phyloP scores from a whole-genome alignment of 1,140 invertebrate species.

The Cyrtorhinus lividipennis region DNA sequence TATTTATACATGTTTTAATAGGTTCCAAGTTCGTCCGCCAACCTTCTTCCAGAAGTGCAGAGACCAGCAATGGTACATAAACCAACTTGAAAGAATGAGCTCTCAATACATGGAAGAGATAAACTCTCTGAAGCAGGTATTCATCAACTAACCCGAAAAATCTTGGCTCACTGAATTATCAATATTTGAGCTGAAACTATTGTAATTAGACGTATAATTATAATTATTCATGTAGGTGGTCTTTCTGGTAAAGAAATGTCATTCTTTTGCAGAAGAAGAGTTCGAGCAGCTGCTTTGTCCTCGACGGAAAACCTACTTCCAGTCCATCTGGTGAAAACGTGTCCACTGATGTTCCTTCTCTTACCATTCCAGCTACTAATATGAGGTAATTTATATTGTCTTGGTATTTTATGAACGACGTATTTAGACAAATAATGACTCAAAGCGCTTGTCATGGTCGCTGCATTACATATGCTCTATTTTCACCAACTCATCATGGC shows the following conservation, averaged over 20 bases:
- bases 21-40: constrained; percentile 82
- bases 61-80: constrained; percentile 89
- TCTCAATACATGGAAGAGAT: constrained; percentile 66
- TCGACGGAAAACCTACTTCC: not conserved
- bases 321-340: not conserved
- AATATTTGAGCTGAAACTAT: too few relatives aligned
- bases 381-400: not conserved
- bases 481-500: too few relatives aligned
- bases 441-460: too few relatives aligned
- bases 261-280: not conserved
- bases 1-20: constrained; percentile 26
- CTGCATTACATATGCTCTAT: too few relatives aligned
- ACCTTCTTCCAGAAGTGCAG: constrained; percentile 86
- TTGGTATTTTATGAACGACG: too few relatives aligned
- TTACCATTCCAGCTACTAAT: not conserved
- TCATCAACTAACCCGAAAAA: too few relatives aligned
- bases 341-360: not conserved
- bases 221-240: too few relatives aligned
- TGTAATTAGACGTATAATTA: not conserved
- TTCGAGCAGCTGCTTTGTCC: not conserved
- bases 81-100: constrained; percentile 64
- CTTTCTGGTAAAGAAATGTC: too few relatives aligned
- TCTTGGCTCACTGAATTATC: too few relatives aligned
- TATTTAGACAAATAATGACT: too few relatives aligned
- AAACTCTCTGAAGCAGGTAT: constrained; percentile 54